phyloP scores from a whole-genome alignment of 2,797 vertebrate genomes.

The Notolabrus celidotus region DNA sequence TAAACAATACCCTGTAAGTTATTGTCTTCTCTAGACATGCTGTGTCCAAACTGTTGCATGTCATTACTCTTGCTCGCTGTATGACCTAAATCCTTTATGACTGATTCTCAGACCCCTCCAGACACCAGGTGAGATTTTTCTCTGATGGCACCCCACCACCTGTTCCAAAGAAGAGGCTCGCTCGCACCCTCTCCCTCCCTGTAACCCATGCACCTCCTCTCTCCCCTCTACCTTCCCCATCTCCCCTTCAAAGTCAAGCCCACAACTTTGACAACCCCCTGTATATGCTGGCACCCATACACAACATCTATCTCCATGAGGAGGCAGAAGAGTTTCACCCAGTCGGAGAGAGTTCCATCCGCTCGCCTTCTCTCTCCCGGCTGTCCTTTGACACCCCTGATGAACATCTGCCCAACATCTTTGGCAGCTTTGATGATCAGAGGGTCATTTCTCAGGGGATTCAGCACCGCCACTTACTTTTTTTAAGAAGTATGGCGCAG shows the following conservation, averaged over 20 bases:
- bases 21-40: not conserved
- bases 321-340: conserved; percentile 33
- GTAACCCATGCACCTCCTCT: not conserved
- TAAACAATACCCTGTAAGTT: too few relatives aligned
- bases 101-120: conserved; percentile 49
- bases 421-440: conserved; percentile 60
- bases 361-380: conserved; percentile 49
- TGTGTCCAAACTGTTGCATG: not conserved
- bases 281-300: conserved; percentile 66
- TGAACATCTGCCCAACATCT: conserved; percentile 65
- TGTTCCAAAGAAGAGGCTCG: conserved; percentile 80
- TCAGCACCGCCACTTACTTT: conserved; percentile 74
- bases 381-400: conserved; percentile 77
- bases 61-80: not conserved
- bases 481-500: conserved; percentile 69
- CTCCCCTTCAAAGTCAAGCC: conserved; percentile 26
- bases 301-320: conserved; percentile 1
- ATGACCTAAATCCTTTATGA: conserved; percentile 21
- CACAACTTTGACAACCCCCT: conserved; percentile 78
- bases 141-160: conserved; percentile 81
- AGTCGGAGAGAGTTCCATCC: not conserved
- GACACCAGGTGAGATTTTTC: conserved; percentile 74
- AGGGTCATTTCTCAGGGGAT: conserved; percentile 68
- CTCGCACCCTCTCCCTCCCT: conserved; percentile 79
- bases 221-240: conserved; percentile 23